Percentiles rank a stretch among this genome's conserved stretches.
phyloP scores from a whole-genome alignment of 2,888 invertebrate species.

The Agrotis exclamationis region DNA sequence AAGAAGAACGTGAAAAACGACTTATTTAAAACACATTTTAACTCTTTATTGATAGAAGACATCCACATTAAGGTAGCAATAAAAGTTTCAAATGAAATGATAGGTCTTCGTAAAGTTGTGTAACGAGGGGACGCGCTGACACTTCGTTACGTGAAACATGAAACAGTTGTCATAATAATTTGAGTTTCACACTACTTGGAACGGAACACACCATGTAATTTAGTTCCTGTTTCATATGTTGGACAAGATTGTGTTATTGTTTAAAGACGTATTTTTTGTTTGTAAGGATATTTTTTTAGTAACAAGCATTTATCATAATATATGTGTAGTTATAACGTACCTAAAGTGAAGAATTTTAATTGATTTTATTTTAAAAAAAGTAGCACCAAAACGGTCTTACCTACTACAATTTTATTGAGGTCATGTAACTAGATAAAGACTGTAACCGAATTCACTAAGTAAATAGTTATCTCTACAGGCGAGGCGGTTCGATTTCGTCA shows the following conservation, averaged over 20 bases:
- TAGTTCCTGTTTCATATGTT: conserved; percentile 48
- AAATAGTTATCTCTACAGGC: not conserved
- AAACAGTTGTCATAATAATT: conserved; percentile 75
- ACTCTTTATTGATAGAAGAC: conserved; percentile 27
- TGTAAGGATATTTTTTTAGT: conserved; percentile 11
- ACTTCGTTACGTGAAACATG: conserved; percentile 70
- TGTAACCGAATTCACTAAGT: conserved; percentile 1
- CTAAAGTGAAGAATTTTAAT: no score
- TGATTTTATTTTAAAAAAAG: conserved; percentile 1
- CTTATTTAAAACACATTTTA: conserved; percentile 11
- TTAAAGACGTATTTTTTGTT: conserved; percentile 10
- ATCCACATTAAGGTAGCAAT: conserved; percentile 35
- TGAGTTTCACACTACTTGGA: conserved; percentile 72
- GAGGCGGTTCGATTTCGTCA: conserved; percentile 11
- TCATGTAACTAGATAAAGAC: conserved; percentile 10
- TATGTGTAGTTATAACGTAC: not conserved
- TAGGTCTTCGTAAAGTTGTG: conserved; percentile 66
- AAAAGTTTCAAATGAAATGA: conserved; percentile 63
- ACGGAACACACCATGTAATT: conserved; percentile 69
- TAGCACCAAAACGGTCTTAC: not conserved
- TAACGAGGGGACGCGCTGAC: conserved; percentile 65
- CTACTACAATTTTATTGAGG: conserved; percentile 23
- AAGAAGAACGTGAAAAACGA: not conserved
- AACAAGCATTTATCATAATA: no score
- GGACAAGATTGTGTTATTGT: conserved; percentile 39